phyloP scores from a whole-genome alignment of 2,888 invertebrate species.

The Harpalus rubripes region DNA sequence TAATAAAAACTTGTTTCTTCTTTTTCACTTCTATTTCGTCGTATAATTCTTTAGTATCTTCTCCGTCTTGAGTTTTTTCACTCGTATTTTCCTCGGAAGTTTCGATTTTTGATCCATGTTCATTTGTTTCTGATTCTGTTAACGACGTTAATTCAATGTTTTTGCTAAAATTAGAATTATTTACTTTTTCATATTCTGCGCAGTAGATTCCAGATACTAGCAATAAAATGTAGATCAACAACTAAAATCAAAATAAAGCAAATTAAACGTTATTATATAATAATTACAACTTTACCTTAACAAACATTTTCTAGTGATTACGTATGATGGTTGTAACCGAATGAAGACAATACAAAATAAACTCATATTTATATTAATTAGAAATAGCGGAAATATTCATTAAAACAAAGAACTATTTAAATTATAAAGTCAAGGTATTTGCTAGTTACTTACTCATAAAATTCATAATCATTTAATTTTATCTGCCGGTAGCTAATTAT shows the following conservation, averaged over 20 bases:
- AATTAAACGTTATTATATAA: neutral
- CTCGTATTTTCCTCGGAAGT: conserved; percentile 19
- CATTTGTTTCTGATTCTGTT: neutral
- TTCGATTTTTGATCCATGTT: neutral
- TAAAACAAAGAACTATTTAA: conserved; percentile 52
- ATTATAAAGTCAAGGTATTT: conserved; percentile 49
- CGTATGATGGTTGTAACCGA: neutral
- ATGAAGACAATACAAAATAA: conserved; percentile 20
- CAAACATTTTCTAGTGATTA: conserved; percentile 15
- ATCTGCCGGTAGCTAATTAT: conserved; percentile 5
- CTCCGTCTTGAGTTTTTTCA: neutral
- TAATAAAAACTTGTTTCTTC: conserved; percentile 18
- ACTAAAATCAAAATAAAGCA: conserved; percentile 10
- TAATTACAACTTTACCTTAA: conserved; percentile 9
- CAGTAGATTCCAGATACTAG: neutral
- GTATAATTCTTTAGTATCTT: neutral
- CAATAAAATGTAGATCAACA: neutral
- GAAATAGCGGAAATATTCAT: conserved; percentile 43
- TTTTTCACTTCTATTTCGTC: neutral
- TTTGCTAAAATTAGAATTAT: conserved; percentile 15
- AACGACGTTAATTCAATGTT: conserved; percentile 8
- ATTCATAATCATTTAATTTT: conserved; percentile 26
- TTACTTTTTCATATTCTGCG: neutral
- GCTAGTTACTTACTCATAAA: conserved; percentile 38
- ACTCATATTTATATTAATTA: conserved; percentile 47